phyloP scores from a whole-genome alignment of 2,888 invertebrate species.

The Barypeithes pellucidus region DNA sequence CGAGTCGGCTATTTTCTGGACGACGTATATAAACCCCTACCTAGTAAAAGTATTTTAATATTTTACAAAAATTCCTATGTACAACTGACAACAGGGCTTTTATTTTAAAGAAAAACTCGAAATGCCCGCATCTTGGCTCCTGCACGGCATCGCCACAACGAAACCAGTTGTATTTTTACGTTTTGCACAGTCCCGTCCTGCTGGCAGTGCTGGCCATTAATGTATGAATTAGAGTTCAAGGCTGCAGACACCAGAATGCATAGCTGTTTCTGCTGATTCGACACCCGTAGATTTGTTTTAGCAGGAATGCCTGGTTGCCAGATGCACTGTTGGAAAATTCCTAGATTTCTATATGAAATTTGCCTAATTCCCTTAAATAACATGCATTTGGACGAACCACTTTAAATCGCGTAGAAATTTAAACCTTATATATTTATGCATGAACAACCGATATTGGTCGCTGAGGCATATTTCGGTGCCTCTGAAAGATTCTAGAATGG shows the following conservation, averaged over 20 bases:
- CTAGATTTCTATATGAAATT: too few species aligned
- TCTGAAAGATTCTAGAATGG: too few species aligned
- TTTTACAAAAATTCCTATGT: neutral
- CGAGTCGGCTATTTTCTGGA: too few species aligned
- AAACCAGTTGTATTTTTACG: conserved; percentile 48
- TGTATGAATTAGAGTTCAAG: conserved; percentile 47
- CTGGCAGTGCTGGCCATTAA: conserved; percentile 9
- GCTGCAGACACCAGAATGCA: conserved; percentile 35
- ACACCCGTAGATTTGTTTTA: neutral
- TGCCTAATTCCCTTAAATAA: too few species aligned
- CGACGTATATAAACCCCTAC: too few species aligned
- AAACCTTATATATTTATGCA: too few species aligned
- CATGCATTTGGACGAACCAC: too few species aligned
- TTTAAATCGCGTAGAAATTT: too few species aligned
- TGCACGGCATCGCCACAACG: conserved; percentile 22
- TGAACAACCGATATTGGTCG: too few species aligned
- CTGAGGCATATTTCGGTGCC: too few species aligned
- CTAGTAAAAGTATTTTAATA: neutral
- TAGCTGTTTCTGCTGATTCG: conserved; percentile 32
- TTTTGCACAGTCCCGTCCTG: conserved; percentile 20
- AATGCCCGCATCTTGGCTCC: neutral
- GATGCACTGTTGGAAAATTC: too few species aligned
- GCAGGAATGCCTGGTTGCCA: conserved; percentile 3
- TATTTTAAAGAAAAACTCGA: conserved; percentile 5
- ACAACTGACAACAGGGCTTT: neutral